Evolutionary conservation across 2,888 invertebrate species (phyloP), one percentile per base, ranked within the genome.

Genomic region (Horisme vitalbata): DNA sequence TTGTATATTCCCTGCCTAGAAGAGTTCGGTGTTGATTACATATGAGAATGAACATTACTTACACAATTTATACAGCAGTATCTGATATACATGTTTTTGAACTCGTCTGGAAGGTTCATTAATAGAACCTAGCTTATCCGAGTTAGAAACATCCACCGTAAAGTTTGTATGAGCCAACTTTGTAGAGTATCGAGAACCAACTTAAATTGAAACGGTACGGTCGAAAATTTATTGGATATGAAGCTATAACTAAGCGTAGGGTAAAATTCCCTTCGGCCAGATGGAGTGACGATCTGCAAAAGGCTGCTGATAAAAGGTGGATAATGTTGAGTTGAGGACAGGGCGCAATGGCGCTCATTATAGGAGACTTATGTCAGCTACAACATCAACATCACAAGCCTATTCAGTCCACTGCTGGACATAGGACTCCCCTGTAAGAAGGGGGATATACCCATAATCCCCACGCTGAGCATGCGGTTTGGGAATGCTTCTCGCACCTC

Each of bases 71-170:
- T 23, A 23, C 23, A n/a, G 9, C 18, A 32, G 8, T n/a, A 13
- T 10, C 18, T n/a, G 20, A 23, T 23, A 13, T 18, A 30, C 12
- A 24, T 14, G 21, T 10, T 10, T 21, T n/a, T 30, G n/a, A 18
- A 39, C 20, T 31, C 10, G 14, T 18, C 28, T 30, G 15, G 18
- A 27, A 34, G 12, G 23, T 41, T 36, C 30, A 36, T 44, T 39
- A 44, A 32, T 41, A 26, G 24, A 24, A 3, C 32, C 32, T 34
- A 51, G 34, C 6, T 37, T 18, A 39, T 45, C 31, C 26, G 26
- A 38, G 30, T 5, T 11, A 4, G 1, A 39, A 36, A 11, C 18
- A 23, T 45, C 14, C 8, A 14, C 10, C n/a, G n/a, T n/a, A 7
- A 20, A 33, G 10, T 36, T 41, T 10, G 32, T 37, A 20, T 32